These are phyloP conservation scores for Drosophila nr. fundita DNA, from an alignment of 2,888 invertebrate species.

Conservation along the genomic window DNA sequence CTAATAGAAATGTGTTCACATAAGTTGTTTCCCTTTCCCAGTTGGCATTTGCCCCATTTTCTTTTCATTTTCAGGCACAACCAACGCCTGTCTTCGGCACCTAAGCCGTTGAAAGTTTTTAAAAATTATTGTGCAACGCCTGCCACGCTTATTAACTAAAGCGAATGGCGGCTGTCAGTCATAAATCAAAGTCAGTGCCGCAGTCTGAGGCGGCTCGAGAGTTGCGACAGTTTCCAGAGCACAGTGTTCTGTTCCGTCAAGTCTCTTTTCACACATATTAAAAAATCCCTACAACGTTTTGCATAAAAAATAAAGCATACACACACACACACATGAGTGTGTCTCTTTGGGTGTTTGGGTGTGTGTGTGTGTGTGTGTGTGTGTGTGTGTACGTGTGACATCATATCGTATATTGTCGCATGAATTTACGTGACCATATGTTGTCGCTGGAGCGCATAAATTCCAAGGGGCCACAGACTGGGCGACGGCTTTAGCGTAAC, in stretches of 20 bases:
- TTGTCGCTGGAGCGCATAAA: constrained; percentile 79
- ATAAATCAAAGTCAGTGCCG: constrained; percentile 49
- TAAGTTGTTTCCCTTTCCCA: not conserved
- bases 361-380: constrained; percentile 33
- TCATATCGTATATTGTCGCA: constrained; percentile 81
- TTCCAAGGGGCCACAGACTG: constrained; percentile 75
- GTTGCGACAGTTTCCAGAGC: constrained; percentile 50
- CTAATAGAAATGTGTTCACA: not conserved
- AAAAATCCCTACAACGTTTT: constrained; percentile 78
- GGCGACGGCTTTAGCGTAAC: constrained; percentile 53
- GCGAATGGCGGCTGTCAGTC: constrained; percentile 65
- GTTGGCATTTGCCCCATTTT: not conserved
- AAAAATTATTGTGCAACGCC: constrained; percentile 47
- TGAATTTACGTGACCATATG: constrained; percentile 82
- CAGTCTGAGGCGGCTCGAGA: constrained; percentile 37
- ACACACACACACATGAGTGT: constrained; percentile 22
- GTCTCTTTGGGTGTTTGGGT: not conserved
- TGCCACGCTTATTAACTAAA: constrained; percentile 73
- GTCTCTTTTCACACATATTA: constrained; percentile 65
- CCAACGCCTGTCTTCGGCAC: constrained; percentile 1
- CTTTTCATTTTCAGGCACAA: not conserved
- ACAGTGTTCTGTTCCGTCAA: constrained; percentile 37
- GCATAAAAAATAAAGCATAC: constrained; percentile 77
- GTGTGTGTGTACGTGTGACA: constrained; percentile 69
- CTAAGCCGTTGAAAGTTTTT: not conserved